Evolutionary conservation across 2,888 invertebrate genomes (phyloP).

Genomic region (Agrotis exclamationis): DNA sequence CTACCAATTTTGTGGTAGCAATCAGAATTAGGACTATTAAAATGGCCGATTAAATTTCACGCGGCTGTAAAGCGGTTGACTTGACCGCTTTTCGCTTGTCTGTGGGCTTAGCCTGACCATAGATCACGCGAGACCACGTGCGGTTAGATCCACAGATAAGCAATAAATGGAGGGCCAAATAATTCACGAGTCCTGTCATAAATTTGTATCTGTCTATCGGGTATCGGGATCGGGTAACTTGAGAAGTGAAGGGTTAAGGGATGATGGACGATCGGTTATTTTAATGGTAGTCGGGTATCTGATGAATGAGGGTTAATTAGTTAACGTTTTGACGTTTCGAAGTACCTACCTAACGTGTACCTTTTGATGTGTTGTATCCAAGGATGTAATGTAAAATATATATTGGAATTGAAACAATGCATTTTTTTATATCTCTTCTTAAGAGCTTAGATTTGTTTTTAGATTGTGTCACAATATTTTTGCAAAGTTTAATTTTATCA

Average conservation of each 20-base stretch:
- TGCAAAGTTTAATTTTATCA: too few species aligned
- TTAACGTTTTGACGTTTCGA: conserved; percentile 43
- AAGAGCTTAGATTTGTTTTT: too few species aligned
- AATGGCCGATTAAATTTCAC: conserved; percentile 58
- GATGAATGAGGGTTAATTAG: conserved; percentile 56
- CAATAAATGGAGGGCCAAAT: conserved; percentile 69
- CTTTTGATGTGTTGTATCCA: conserved; percentile 2
- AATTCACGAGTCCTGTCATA: conserved; percentile 76
- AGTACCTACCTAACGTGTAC: conserved; percentile 9
- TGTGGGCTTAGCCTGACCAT: conserved; percentile 50
- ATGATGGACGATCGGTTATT: conserved; percentile 61
- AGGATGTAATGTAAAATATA: not conserved
- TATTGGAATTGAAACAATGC: not conserved
- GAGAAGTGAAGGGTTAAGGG: conserved; percentile 70
- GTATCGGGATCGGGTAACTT: conserved; percentile 78
- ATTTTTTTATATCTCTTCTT: not conserved
- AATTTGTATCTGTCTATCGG: conserved; percentile 85
- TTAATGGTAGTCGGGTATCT: conserved; percentile 55
- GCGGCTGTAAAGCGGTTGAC: conserved; percentile 46
- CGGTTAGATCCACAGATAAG: conserved; percentile 79
- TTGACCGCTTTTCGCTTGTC: conserved; percentile 53
- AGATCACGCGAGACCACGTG: conserved; percentile 71
- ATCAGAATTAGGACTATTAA: conserved; percentile 48
- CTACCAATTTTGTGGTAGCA: conserved; percentile 62
- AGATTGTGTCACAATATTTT: too few species aligned